Percentiles rank a stretch among this genome's conserved stretches.
Conservation (phyloP, 2,888 invertebrate species). For the Sympetrum striolatum region DNA sequence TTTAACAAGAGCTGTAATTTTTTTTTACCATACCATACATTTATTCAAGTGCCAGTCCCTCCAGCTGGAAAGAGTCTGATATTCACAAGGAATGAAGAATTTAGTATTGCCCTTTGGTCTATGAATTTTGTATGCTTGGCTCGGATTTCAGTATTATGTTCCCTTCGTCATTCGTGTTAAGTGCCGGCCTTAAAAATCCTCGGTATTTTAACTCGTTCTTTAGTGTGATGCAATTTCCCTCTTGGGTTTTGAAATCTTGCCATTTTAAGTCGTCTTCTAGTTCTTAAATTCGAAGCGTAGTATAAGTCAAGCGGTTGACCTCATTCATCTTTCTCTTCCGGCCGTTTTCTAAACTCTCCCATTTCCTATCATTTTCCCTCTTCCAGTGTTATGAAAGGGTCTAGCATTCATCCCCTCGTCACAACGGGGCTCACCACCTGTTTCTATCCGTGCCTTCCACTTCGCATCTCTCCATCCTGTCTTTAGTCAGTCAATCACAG, state of each 20-base stretch:
- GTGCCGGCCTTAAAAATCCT: no score
- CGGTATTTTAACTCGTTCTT: neutral
- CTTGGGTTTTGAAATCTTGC: neutral
- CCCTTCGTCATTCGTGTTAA: no score
- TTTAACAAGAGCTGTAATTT: no score
- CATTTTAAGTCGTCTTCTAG: neutral
- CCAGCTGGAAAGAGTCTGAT: no score
- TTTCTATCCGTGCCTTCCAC: neutral
- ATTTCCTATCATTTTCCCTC: neutral
- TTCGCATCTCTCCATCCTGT: neutral
- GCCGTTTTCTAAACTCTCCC: neutral
- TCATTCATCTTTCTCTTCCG: neutral
- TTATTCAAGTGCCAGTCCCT: no score
- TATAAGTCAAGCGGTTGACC: neutral
- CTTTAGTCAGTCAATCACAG: neutral
- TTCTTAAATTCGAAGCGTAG: neutral
- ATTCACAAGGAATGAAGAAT: no score
- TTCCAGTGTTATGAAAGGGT: neutral
- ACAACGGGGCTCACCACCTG: neutral
- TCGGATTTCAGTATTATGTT: no score
- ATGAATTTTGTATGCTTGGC: no score
- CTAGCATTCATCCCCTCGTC: neutral
- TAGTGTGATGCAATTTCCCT: neutral
- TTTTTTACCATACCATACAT: no score
- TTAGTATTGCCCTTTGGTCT: no score